phyloP scores from a whole-genome alignment of 2,888 invertebrate species.

The Tenthredo livida region DNA sequence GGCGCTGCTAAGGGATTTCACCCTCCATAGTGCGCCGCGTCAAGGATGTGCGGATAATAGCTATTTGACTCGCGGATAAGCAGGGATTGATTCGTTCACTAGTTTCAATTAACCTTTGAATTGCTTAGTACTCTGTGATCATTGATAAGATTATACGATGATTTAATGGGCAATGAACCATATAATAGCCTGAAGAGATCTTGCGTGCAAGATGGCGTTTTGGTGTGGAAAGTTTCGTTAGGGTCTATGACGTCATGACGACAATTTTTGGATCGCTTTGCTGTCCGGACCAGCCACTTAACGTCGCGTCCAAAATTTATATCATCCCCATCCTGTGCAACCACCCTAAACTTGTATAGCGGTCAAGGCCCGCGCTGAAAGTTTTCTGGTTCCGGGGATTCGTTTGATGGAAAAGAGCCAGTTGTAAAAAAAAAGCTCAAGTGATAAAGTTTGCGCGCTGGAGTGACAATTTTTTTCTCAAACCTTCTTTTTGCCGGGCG shows the following conservation, averaged over 20 bases:
- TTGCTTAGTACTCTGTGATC: not conserved
- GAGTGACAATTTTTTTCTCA: conserved; percentile 62
- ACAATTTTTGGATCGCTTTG: not conserved
- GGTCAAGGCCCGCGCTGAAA: conserved; percentile 37
- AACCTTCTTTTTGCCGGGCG: conserved; percentile 46
- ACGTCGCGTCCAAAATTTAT: conserved; percentile 18
- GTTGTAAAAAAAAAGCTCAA: conserved; percentile 61
- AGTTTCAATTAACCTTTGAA: conserved; percentile 27
- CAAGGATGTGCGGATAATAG: conserved; percentile 6
- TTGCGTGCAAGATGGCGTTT: conserved; percentile 31
- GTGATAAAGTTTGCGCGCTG: conserved; percentile 69
- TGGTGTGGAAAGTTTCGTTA: not conserved
- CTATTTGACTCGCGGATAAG: not conserved
- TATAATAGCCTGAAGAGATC: not conserved
- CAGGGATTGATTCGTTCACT: conserved; percentile 21
- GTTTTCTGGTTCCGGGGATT: conserved; percentile 52
- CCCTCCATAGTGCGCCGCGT: not conserved
- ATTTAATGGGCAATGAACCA: conserved; percentile 1
- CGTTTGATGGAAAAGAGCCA: conserved; percentile 61
- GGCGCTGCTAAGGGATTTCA: not conserved
- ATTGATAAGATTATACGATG: conserved; percentile 9
- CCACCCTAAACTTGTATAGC: not conserved
- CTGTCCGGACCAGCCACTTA: conserved; percentile 30
- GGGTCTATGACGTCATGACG: conserved; percentile 16
- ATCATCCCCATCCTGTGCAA: conserved; percentile 6